Conservation (phyloP, 2,113 vertebrate genomes). For the Lophotis ruficrista region DNA sequence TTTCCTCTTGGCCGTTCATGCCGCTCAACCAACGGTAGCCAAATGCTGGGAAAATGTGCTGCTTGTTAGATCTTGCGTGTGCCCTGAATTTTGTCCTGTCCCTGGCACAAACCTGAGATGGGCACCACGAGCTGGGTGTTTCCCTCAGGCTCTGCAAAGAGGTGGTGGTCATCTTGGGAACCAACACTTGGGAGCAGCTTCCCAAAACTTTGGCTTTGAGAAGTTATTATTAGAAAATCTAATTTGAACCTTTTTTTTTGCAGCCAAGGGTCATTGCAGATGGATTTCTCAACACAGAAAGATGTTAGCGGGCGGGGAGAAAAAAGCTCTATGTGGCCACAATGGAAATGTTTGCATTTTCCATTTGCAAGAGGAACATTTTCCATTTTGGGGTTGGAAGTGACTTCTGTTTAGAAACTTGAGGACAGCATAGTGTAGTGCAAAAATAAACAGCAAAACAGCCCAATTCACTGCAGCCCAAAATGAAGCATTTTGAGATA, state of each 20-base stretch:
- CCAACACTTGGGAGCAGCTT: not conserved
- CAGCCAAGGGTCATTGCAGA: not conserved
- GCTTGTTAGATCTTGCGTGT: too few relatives aligned
- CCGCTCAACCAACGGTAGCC: not conserved
- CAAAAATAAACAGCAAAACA: not conserved
- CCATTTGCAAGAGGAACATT: not conserved
- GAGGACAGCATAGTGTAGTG: not conserved
- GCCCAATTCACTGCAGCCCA: not conserved
- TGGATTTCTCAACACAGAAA: not conserved
- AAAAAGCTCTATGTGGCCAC: not conserved
- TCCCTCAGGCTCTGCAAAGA: not conserved
- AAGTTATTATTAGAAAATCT: not conserved
- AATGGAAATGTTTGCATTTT: not conserved
- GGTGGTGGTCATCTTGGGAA: not conserved
- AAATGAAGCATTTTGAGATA: not conserved
- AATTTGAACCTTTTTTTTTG: not conserved
- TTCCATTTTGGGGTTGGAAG: not conserved
- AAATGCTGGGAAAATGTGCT: not conserved
- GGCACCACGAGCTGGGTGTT: not conserved
- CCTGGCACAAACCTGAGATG: not conserved
- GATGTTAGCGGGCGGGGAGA: not conserved
- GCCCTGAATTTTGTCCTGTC: not conserved
- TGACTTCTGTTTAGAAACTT: not conserved
- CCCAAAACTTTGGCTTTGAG: not conserved
- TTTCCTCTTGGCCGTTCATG: not conserved